Evolutionary conservation across 1,140 invertebrate genomes (phyloP).

Genomic region (Rhagoletis pomonella): DNA sequence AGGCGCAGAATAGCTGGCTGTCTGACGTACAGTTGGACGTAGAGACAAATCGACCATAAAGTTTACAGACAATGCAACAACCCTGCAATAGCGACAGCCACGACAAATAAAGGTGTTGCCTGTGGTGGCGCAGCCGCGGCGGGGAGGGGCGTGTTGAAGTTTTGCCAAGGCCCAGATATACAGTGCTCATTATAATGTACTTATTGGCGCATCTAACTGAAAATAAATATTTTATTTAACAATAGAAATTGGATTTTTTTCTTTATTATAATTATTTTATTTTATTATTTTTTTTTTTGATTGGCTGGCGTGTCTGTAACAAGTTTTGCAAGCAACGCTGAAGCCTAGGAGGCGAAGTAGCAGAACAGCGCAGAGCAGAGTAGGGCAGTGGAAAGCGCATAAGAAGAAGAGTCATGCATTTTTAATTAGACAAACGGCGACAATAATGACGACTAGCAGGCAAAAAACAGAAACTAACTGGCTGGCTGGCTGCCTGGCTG

Average conservation of each 20-base stretch:
- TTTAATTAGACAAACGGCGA: conserved; percentile 56
- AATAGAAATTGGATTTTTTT: background rate
- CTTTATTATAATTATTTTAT: no score
- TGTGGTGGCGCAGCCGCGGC: background rate
- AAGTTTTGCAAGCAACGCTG: background rate
- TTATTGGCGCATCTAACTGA: conserved; percentile 25
- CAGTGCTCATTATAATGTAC: conserved; percentile 33
- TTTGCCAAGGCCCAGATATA: conserved; percentile 41
- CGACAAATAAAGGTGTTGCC: background rate
- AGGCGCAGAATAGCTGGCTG: background rate
- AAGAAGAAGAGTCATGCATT: conserved; percentile 32
- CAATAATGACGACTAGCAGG: conserved; percentile 51
- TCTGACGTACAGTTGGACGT: background rate
- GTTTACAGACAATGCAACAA: conserved; percentile 24
- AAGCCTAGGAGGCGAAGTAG: no score
- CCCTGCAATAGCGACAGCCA: background rate
- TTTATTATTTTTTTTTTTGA: background rate
- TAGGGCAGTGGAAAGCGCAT: background rate
- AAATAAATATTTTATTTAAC: conserved; percentile 9
- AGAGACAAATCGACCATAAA: conserved; percentile 32
- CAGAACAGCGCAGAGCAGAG: no score
- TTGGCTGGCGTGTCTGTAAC: background rate
- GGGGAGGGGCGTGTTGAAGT: background rate
- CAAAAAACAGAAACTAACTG: background rate
- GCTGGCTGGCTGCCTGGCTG: no score